phyloP scores from a whole-genome alignment of 2,888 invertebrate species.

The Hirtodrosophila duncani region DNA sequence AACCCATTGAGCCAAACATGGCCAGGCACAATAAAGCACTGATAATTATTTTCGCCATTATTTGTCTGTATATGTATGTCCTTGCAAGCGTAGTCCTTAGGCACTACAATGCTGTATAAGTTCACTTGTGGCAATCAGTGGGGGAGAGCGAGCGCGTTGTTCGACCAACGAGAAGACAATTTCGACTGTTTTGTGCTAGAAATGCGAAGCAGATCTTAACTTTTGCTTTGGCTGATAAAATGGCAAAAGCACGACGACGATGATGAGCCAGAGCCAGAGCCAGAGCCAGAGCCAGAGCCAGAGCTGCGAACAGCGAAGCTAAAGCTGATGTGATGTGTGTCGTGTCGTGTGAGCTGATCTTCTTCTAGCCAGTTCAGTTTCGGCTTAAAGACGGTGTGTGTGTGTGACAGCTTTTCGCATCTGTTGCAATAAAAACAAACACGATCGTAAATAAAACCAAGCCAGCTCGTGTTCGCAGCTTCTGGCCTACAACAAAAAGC shows the following conservation, averaged over 20 bases:
- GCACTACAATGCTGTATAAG: slow-evolving; percentile 28
- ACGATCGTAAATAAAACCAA: slow-evolving; percentile 62
- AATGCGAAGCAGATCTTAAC: slow-evolving; percentile 58
- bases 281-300: slow-evolving; percentile 16
- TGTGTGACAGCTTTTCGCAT: slow-evolving; percentile 44
- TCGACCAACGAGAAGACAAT: slow-evolving; percentile 65
- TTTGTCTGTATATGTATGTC: slow-evolving; percentile 16
- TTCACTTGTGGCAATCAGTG: slow-evolving; percentile 4
- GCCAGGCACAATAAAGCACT: slow-evolving; percentile 72
- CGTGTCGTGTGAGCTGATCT: slow-evolving; percentile 48
- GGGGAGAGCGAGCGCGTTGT: slow-evolving; percentile 59
- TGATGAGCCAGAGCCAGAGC: slow-evolving; percentile 15
- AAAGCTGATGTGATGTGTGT: no score
- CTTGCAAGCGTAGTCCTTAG: slow-evolving; percentile 31
- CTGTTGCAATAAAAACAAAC: slow-evolving; percentile 61
- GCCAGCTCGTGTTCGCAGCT: slow-evolving; percentile 11
- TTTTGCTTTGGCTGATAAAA: no score
- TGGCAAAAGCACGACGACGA: slow-evolving; percentile 17
- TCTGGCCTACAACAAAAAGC: slow-evolving; percentile 27
- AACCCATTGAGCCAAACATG: slow-evolving; percentile 74
- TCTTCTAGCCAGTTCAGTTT: slow-evolving; percentile 61
- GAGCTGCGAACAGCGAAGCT: slow-evolving; percentile 13
- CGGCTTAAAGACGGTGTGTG: no score
- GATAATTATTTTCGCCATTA: slow-evolving; percentile 68
- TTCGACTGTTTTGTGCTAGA: slow-evolving; percentile 71